These are phyloP conservation scores for Eriosoma lanigerum DNA, from an alignment of 1,140 invertebrate species.

Conservation along the genomic window DNA sequence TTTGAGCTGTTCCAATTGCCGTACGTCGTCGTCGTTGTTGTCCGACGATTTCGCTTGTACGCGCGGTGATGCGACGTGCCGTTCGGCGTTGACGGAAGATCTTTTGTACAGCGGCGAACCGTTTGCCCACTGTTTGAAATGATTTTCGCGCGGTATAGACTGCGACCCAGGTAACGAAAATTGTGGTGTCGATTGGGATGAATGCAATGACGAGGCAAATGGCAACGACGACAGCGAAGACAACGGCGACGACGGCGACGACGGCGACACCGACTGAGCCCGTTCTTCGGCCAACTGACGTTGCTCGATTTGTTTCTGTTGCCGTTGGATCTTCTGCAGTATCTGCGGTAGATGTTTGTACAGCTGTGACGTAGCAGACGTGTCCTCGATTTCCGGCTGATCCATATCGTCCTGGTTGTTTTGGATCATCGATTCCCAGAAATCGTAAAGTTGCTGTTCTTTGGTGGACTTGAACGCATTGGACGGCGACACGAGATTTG, in stretches of 20 bases:
- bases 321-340: neutral
- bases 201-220: neutral
- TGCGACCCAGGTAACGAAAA: neutral
- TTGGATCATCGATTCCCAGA: constrained; percentile 36
- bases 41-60: neutral
- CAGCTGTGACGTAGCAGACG: neutral
- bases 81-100: neutral
- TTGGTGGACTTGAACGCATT: constrained; percentile 40
- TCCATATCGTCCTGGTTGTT: neutral
- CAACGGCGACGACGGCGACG: neutral
- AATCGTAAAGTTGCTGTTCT: constrained; percentile 28
- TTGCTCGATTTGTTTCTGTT: neutral
- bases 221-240: neutral
- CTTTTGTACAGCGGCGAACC: constrained; percentile 36
- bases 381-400: neutral
- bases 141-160: neutral
- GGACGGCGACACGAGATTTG: constrained; percentile 21
- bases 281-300: neutral
- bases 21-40: constrained; percentile 28
- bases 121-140: constrained; percentile 40
- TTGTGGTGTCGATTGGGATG: too few species aligned
- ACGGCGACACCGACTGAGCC: neutral
- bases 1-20: constrained; percentile 15
- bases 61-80: neutral
- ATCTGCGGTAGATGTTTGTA: neutral